Percentiles rank a stretch among this genome's conserved stretches.
Evolutionary conservation across 2,113 vertebrate genomes (phyloP).

Genomic region (Pollachius pollachius): DNA sequence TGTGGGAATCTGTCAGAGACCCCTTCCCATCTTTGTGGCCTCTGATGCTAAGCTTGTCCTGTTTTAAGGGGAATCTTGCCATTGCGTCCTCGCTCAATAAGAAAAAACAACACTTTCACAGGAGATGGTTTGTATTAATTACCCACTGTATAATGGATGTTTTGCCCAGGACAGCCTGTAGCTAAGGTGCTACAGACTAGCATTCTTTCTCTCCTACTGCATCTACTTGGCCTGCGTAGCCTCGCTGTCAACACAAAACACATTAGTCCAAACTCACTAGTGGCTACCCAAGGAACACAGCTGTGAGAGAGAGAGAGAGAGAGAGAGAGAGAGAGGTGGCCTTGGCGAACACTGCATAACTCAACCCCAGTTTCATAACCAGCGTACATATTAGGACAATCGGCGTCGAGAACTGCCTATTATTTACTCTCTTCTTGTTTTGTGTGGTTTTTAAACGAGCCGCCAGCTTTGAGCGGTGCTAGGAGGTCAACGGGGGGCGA

Average conservation of each 20-base stretch:
- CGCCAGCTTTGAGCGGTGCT: conserved; percentile 38
- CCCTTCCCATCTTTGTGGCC: conserved; percentile 19
- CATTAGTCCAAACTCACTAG: conserved; percentile 45
- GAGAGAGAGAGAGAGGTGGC: conserved; percentile 24
- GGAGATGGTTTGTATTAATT: conserved; percentile 33
- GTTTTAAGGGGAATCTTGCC: not conserved
- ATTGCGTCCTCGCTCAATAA: not conserved
- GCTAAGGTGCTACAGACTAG: conserved; percentile 20
- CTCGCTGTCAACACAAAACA: conserved; percentile 25
- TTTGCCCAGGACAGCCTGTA: conserved; percentile 21
- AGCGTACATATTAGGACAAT: conserved; percentile 8
- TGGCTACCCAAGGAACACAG: conserved; percentile 35
- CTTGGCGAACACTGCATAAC: conserved; percentile 27
- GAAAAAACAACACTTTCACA: conserved; percentile 4
- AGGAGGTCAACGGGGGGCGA: conserved; percentile 15
- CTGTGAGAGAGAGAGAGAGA: conserved; percentile 19
- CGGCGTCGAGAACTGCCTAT: conserved; percentile 4
- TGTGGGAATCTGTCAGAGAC: no score
- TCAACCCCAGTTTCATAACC: conserved; percentile 35
- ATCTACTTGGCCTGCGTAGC: conserved; percentile 13
- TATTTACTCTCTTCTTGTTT: conserved; percentile 8
- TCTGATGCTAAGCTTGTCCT: not conserved
- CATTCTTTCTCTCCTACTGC: conserved; percentile 11
- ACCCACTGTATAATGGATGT: conserved; percentile 25
- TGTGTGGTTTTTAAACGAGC: conserved; percentile 26